Conservation (phyloP, 2,797 vertebrate genomes). For the Sebastes taczanowskii region DNA sequence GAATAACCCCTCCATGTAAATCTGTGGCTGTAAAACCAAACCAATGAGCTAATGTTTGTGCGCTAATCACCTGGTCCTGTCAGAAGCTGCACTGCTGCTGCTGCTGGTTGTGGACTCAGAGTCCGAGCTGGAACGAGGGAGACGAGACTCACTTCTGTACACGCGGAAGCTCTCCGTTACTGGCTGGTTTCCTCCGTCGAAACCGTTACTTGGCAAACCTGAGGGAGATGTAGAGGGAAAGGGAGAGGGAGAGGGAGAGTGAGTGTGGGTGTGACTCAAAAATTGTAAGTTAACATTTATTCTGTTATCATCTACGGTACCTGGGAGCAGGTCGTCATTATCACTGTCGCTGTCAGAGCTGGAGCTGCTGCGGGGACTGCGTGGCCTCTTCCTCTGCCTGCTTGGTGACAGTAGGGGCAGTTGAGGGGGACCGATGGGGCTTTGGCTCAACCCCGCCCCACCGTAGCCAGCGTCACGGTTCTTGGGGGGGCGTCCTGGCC, state of each 20-base stretch:
- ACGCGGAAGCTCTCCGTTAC: slow-evolving; percentile 98
- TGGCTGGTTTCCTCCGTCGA: slow-evolving; percentile 92
- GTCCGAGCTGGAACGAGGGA: slow-evolving; percentile 97
- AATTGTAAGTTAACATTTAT: not conserved
- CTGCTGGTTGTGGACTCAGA: slow-evolving; percentile 98
- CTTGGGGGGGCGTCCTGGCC: slow-evolving; percentile 96
- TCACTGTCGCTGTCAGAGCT: slow-evolving; percentile 98
- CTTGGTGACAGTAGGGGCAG: slow-evolving; percentile 87
- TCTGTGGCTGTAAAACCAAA: not conserved
- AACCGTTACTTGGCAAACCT: slow-evolving; percentile 96
- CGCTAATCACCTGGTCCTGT: slow-evolving; percentile 90
- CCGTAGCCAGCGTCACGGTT: slow-evolving; percentile 89
- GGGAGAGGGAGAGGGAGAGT: not conserved
- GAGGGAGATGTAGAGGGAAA: not conserved
- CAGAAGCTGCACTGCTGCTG: slow-evolving; percentile 96
- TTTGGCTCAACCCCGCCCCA: slow-evolving; percentile 86
- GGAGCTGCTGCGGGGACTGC: slow-evolving; percentile 93
- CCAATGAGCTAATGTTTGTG: not conserved
- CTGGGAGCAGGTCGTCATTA: slow-evolving; percentile 89
- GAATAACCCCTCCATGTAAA: not conserved
- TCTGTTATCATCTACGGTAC: slow-evolving; percentile 59
- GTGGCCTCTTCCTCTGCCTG: slow-evolving; percentile 91
- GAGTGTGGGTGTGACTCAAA: not conserved
- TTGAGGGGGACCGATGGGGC: slow-evolving; percentile 94
- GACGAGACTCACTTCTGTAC: slow-evolving; percentile 94